Conservation (phyloP, 2,888 invertebrate genomes). For the Phyto melanocephala region DNA sequence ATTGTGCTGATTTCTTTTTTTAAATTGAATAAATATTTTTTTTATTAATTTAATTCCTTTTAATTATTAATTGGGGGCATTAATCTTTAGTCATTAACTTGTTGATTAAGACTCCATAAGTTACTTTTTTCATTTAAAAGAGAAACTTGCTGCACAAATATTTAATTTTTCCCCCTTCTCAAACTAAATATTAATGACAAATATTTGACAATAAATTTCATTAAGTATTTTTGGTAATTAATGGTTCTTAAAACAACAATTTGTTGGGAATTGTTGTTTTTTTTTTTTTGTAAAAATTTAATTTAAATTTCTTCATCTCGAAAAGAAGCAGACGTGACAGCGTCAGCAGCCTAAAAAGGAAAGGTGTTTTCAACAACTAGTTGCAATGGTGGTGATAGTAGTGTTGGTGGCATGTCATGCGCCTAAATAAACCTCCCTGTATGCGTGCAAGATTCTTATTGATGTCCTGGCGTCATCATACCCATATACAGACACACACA, state of each 20-base stretch:
- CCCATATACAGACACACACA: no score
- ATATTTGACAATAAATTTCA: constrained; percentile 52
- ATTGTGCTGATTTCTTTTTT: background rate
- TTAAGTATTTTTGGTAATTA: constrained; percentile 31
- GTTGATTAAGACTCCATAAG: constrained; percentile 42
- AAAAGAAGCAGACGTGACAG: background rate
- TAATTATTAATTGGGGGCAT: constrained; percentile 33
- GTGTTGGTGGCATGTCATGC: constrained; percentile 34
- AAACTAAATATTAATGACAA: constrained; percentile 35
- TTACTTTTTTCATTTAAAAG: constrained; percentile 12
- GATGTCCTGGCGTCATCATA: constrained; percentile 38
- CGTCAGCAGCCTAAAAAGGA: constrained; percentile 8
- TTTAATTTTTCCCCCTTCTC: background rate
- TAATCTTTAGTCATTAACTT: constrained; percentile 33
- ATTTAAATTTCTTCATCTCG: constrained; percentile 27
- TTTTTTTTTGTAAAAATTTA: no score
- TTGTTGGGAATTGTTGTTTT: background rate
- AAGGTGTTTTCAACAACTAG: constrained; percentile 38
- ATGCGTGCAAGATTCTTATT: background rate
- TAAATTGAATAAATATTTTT: background rate
- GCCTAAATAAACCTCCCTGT: constrained; percentile 10
- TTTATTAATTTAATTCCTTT: background rate
- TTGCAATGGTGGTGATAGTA: background rate
- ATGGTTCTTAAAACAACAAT: background rate
- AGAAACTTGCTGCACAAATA: background rate